phyloP scores from a whole-genome alignment of 1,140 invertebrate genomes.

The Brachionus manjavacas region DNA sequence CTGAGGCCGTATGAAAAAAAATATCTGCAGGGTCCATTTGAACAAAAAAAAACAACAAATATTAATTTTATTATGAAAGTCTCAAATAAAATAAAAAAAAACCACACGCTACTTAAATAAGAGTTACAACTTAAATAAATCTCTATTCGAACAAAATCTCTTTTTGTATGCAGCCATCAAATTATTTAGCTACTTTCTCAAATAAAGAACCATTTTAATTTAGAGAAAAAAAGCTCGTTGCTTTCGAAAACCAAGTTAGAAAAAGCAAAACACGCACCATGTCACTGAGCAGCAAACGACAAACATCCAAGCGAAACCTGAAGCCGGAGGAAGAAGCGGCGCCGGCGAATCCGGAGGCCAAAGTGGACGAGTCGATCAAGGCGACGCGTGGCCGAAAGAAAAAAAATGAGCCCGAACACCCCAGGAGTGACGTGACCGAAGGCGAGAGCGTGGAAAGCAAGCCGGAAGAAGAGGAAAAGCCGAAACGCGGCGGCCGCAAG shows the following conservation, averaged over 20 bases:
- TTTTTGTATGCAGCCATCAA: neutral
- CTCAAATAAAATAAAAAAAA: neutral
- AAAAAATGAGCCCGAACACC: neutral
- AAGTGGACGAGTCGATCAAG: neutral
- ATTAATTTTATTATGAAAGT: neutral
- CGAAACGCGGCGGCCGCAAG: conserved; percentile 2
- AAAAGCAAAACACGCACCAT: neutral
- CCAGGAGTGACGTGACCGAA: too few species aligned
- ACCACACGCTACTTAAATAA: neutral
- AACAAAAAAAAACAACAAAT: neutral
- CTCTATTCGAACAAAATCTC: neutral
- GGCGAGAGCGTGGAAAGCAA: neutral
- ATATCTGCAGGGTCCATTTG: too few species aligned
- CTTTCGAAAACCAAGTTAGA: neutral
- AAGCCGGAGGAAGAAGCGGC: neutral
- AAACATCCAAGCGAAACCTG: conserved; percentile 19
- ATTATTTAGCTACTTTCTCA: neutral
- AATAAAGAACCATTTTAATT: neutral
- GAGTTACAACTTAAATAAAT: neutral
- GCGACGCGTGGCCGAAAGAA: neutral
- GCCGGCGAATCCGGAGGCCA: neutral
- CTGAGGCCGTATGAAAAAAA: too few species aligned
- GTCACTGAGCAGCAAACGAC: neutral
- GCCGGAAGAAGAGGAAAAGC: neutral
- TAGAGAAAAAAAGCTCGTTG: conserved; percentile 4